Conservation (phyloP, 2,113 vertebrate species). For the Phylloscopus trochiloides region DNA sequence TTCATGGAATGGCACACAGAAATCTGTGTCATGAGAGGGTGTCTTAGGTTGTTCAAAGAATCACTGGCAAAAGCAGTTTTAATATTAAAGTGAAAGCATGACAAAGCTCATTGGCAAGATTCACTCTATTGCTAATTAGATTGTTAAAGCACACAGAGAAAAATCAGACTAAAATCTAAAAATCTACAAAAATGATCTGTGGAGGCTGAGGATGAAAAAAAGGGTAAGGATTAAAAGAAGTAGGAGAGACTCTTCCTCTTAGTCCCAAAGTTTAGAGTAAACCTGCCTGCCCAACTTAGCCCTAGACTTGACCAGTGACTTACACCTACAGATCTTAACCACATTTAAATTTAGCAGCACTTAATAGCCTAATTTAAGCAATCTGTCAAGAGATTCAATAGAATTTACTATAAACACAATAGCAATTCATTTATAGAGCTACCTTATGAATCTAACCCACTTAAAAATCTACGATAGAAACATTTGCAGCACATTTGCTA, state of each 20-base stretch:
- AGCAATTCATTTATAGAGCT: neutral
- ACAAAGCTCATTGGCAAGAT: neutral
- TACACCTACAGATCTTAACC: neutral
- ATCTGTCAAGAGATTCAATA: neutral
- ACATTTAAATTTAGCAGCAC: neutral
- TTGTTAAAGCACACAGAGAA: neutral
- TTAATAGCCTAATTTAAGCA: neutral
- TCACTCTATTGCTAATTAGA: neutral
- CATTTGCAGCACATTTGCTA: accelerated
- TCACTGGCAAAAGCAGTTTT: neutral
- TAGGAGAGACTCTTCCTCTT: neutral
- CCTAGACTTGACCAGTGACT: neutral
- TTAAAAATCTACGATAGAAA: neutral
- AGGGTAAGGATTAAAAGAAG: neutral
- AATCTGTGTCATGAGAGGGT: neutral
- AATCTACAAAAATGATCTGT: accelerated
- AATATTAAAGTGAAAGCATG: neutral
- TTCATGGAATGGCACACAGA: neutral
- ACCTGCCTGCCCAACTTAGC: neutral
- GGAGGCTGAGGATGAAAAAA: neutral
- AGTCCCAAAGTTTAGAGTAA: neutral
- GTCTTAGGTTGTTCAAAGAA: neutral
- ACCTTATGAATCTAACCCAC: neutral
- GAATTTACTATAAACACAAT: accelerated
- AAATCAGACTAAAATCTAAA: neutral